These are phyloP conservation scores for Catharus ustulatus DNA, from an alignment of 2,797 vertebrate genomes.

Conservation along the genomic window DNA sequence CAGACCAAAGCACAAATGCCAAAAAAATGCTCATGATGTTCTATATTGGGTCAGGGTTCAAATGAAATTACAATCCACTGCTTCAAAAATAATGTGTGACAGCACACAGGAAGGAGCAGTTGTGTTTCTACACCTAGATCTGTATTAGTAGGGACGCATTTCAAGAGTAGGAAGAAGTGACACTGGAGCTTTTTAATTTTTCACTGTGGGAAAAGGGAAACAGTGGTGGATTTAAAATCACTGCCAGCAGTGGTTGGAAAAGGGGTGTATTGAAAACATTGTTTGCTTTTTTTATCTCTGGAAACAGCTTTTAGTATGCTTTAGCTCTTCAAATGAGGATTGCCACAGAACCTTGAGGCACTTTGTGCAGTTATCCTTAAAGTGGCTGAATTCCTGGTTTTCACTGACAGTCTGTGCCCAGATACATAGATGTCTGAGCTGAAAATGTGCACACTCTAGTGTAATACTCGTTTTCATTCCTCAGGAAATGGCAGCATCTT, in stretches of 20 bases:
- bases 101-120: not conserved
- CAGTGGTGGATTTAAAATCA: not conserved
- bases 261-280: not conserved
- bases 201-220: not conserved
- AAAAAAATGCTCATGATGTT: not conserved
- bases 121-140: not conserved
- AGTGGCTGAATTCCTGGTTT: not conserved
- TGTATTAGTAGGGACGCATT: not conserved
- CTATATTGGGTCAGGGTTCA: not conserved
- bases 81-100: not conserved
- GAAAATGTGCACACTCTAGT: not conserved
- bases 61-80: constrained; percentile 3
- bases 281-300: constrained; percentile 1
- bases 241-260: not conserved
- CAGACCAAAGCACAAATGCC: not conserved
- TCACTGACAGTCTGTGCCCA: not conserved
- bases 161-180: not conserved
- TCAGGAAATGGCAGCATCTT: constrained; percentile 1
- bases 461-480: not conserved
- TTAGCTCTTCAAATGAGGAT: not conserved
- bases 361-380: not conserved
- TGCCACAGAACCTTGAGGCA: not conserved
- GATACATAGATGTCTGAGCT: not conserved
- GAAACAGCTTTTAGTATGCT: not conserved
- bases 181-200: constrained; percentile 3